Evolutionary conservation across 2,797 vertebrate species (phyloP), one percentile per base, ranked within the genome.

Genomic region (Oreochromis grahami): DNA sequence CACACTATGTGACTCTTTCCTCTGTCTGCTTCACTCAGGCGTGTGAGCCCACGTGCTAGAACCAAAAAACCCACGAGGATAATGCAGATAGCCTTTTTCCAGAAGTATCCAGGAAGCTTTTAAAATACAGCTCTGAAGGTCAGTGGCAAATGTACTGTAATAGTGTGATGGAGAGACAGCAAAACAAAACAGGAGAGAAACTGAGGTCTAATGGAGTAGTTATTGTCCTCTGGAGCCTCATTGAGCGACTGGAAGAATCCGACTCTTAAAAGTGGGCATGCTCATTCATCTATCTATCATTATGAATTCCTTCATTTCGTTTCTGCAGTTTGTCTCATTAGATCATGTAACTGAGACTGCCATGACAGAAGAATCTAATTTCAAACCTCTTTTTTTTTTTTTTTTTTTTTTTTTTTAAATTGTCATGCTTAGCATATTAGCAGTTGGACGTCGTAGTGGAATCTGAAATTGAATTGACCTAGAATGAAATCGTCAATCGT

Each of bases 201-300:
- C 34, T 2, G 80, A n/a, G 76, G 29, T 90, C 89, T 95, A 94
- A 94, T 92, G 91, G 87, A 90, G 78, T 76, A 51, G 34, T 87
- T 65, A 92, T 85, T 93, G 87, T 82, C 12, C 92, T 89, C 87
- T 13, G 53, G 93, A 92, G 92, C 60, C 81, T 48, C 52, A 12
- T 80, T 63, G 55, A 92, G 58, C 58, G 29, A 86, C 79, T 86
- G 80, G 53, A 90, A 87, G 82, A 91, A 91, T 92, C 63, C 48
- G 41, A 58, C 83, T 86, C 63, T 58, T 74, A 34, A 83, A 17
- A 86, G 76, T 26, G 4, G 43, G 32, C 63, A 79, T 34, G 41
- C 45, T 72, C 76, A 83, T 81, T 80, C 53, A n/a, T 85, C 74
- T 38, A 15, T 78, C 17, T 74, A 38, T 84, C 81, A 81, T 86